Conservation (phyloP, 2,888 invertebrate species). For the Plebejus melissa region DNA sequence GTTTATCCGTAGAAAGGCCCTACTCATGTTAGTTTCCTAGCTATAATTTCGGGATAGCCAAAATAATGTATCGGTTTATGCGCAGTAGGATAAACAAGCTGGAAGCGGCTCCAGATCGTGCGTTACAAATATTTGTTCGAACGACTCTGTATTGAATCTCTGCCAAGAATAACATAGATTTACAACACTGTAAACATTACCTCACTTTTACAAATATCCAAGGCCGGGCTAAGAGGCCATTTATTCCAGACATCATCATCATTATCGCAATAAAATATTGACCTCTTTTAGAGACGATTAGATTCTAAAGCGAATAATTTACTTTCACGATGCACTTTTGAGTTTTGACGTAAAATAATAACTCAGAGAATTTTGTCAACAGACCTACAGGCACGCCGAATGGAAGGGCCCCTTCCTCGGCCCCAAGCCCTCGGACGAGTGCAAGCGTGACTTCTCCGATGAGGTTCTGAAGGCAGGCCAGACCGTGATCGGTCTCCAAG, state of each 20-base stretch:
- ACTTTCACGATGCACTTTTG: neutral
- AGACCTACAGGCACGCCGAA: conserved; percentile 92
- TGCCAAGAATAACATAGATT: conserved; percentile 65
- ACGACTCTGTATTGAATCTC: conserved; percentile 49
- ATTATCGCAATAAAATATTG: neutral
- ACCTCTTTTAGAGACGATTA: neutral
- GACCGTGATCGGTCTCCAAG: conserved; percentile 94
- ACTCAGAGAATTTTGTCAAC: conserved; percentile 37
- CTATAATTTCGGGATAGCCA: conserved; percentile 4
- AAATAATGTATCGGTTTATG: conserved; percentile 37
- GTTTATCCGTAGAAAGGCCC: too few species aligned
- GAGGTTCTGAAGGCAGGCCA: conserved; percentile 94
- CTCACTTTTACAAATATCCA: conserved; percentile 74
- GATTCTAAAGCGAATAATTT: neutral
- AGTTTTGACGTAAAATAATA: neutral
- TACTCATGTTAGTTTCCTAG: neutral
- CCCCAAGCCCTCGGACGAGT: conserved; percentile 95
- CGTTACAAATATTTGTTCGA: conserved; percentile 34
- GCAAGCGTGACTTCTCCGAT: conserved; percentile 96
- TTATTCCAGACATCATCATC: conserved; percentile 10
- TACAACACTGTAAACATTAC: conserved; percentile 71
- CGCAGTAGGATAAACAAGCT: conserved; percentile 38
- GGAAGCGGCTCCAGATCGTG: conserved; percentile 33
- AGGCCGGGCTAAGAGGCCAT: conserved; percentile 47
- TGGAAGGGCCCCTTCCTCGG: conserved; percentile 94